phyloP scores from a whole-genome alignment of 1,140 invertebrate species.

The Caerostris extrusa region DNA sequence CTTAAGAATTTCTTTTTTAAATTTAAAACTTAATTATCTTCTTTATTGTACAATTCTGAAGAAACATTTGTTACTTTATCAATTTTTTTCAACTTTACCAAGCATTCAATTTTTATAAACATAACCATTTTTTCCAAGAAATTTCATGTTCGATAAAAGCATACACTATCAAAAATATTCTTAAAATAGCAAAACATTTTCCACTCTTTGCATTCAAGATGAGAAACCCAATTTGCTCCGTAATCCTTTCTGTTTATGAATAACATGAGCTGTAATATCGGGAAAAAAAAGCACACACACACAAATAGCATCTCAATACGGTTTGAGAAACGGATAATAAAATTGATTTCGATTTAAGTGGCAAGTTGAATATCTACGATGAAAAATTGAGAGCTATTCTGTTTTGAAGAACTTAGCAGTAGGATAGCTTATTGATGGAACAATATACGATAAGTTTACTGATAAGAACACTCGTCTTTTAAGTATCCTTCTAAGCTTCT shows the following conservation, averaged over 20 bases:
- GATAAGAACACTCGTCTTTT: not conserved
- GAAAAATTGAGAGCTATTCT: not conserved
- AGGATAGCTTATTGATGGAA: not conserved
- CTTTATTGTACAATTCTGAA: no score
- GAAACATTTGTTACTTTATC: no score
- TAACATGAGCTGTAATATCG: not conserved
- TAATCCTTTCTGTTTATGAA: not conserved
- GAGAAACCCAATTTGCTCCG: not conserved
- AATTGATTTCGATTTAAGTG: slow-evolving; percentile 1
- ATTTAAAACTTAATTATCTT: no score
- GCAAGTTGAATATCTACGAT: slow-evolving; percentile 1
- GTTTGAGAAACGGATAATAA: not conserved
- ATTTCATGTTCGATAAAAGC: no score
- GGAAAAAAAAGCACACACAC: no score
- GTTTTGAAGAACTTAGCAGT: not conserved
- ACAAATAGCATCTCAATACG: not conserved
- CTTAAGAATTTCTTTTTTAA: no score
- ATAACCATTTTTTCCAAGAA: no score
- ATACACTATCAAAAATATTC: no score
- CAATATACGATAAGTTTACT: not conserved
- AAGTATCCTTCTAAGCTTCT: not conserved
- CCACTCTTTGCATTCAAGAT: not conserved
- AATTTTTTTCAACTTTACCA: no score
- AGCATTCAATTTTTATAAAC: no score
- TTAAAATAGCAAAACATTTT: not conserved